phyloP scores from a whole-genome alignment of 2,113 vertebrate genomes.

The Picathartes gymnocephalus region DNA sequence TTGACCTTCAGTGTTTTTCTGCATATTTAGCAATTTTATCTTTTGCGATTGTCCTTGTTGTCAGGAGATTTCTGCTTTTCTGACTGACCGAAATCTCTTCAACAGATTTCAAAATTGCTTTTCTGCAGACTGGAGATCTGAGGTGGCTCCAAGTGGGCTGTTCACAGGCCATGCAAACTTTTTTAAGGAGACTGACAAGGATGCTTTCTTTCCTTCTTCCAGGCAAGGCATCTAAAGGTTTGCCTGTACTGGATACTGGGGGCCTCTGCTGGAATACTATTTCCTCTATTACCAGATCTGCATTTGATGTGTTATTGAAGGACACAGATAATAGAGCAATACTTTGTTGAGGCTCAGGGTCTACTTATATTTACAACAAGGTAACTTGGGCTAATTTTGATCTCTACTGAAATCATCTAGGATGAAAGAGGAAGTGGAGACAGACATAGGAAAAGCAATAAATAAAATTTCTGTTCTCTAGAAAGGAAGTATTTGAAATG shows the following conservation, averaged over 20 bases:
- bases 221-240: background rate
- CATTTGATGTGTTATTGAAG: background rate
- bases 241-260: background rate
- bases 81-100: background rate
- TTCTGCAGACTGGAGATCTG: background rate
- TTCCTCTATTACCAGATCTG: background rate
- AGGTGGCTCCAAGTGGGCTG: background rate
- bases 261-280: background rate
- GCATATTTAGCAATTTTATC: background rate
- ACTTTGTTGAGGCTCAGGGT: background rate
- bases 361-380: background rate
- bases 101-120: background rate
- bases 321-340: background rate
- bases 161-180: background rate
- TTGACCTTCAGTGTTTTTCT: background rate
- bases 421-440: background rate
- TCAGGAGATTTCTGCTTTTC: background rate
- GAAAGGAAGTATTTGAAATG: background rate
- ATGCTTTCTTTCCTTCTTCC: background rate
- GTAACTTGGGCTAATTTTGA: background rate
- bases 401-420: background rate
- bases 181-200: background rate
- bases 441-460: background rate
- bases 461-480: background rate
- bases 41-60: background rate